Evolutionary conservation across 2,113 vertebrate genomes (phyloP).

Genomic region (Pica pica): DNA sequence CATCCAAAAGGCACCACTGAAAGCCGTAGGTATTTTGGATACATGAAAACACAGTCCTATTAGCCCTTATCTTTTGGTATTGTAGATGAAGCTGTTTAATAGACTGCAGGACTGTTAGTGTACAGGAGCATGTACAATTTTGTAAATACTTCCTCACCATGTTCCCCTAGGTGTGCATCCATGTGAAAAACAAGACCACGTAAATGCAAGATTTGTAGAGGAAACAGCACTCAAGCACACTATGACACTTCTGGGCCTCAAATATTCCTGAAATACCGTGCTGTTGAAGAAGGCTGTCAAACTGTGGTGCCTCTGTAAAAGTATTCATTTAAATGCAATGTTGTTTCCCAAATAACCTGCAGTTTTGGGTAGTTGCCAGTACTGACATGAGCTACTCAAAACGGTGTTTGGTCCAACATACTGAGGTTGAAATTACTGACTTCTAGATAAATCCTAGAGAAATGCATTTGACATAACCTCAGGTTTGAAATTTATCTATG

Average conservation of each 20-base stretch:
- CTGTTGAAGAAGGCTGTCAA: background rate
- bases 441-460: background rate
- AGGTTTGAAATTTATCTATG: background rate
- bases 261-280: background rate
- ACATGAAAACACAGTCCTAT: background rate
- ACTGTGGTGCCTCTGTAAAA: background rate
- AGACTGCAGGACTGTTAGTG: background rate
- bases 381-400: background rate
- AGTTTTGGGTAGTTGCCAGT: background rate
- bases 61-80: background rate
- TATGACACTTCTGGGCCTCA: conserved; percentile 72
- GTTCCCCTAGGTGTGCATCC: conserved; percentile 70
- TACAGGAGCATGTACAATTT: background rate
- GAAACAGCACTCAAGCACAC: conserved; percentile 91
- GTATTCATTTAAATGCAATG: background rate
- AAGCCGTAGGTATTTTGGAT: background rate
- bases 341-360: background rate
- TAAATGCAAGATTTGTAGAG: conserved; percentile 87
- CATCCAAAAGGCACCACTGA: background rate
- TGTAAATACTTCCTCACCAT: background rate
- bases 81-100: background rate
- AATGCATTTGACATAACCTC: background rate
- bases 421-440: background rate
- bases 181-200: conserved; percentile 79
- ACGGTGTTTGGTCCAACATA: background rate